Conservation (phyloP, 2,888 invertebrate species). For the Megaustenia siamemsis region DNA sequence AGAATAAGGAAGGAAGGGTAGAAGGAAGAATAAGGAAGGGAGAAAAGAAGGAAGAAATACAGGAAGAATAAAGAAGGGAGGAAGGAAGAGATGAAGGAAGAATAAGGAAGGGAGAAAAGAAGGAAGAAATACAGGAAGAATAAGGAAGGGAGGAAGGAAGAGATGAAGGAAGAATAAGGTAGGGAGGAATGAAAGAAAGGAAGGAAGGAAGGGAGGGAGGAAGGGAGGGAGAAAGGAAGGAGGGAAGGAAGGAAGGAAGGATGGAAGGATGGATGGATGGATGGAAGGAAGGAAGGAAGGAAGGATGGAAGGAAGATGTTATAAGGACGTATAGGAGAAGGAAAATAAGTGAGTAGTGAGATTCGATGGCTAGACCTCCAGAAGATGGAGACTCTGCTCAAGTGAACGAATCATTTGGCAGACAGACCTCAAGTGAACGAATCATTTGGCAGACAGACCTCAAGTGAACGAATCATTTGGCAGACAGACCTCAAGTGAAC, state of each 20-base stretch:
- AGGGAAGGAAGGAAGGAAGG: background rate
- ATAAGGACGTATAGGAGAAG: no score
- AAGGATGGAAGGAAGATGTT: no score
- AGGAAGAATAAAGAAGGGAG: conserved; percentile 49
- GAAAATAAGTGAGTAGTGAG: no score
- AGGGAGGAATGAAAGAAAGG: background rate
- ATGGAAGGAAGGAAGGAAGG: no score
- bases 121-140: background rate
- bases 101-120: background rate
- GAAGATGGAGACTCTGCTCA: no score
- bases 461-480: no score
- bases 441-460: no score
- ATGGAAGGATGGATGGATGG: no score
- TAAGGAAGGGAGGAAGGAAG: background rate
- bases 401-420: no score
- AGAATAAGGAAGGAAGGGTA: background rate
- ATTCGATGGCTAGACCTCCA: no score
- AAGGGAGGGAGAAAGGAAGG: background rate
- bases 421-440: no score
- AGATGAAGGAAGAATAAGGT: background rate
- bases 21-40: conserved; percentile 48
- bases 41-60: conserved; percentile 45
- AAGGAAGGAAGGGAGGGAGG: background rate
- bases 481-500: no score
- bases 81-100: background rate